A percentile compares a stretch with the other conserved stretches of the same genome.
Evolutionary conservation across 2,113 vertebrate genomes (phyloP).

Genomic region (Gopherus flavomarginatus): DNA sequence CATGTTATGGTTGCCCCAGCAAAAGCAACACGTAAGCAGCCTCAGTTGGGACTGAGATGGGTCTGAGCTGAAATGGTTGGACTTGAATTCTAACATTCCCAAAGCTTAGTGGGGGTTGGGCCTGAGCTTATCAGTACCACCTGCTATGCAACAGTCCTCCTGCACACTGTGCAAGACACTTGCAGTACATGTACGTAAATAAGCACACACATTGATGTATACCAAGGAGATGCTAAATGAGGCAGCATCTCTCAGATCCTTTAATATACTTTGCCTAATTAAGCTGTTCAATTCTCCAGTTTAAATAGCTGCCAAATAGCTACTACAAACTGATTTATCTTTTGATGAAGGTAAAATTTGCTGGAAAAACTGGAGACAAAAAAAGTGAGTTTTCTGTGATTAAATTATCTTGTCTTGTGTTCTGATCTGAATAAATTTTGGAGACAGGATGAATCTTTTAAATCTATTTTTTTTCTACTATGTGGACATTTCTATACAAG

Average conservation of each 20-base stretch:
- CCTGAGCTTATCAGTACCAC: background rate
- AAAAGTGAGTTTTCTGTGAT: slow-evolving; percentile 62
- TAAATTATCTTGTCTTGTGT: slow-evolving; percentile 67
- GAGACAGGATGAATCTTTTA: slow-evolving; percentile 60
- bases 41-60: background rate
- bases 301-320: slow-evolving; percentile 77
- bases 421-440: slow-evolving; percentile 60
- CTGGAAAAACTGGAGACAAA: slow-evolving; percentile 72
- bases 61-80: background rate
- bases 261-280: slow-evolving; percentile 75
- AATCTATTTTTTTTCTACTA: slow-evolving; percentile 68
- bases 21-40: background rate
- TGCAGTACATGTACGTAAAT: background rate
- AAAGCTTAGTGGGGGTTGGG: background rate
- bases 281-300: slow-evolving; percentile 53
- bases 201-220: background rate
- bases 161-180: background rate
- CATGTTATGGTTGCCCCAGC: background rate
- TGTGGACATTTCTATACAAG: slow-evolving; percentile 62
- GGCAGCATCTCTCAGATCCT: slow-evolving; percentile 53
- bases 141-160: rapidly evolving
- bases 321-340: slow-evolving; percentile 79
- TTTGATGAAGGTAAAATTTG: slow-evolving; percentile 79
- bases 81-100: background rate
- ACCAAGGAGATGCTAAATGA: background rate